Percentiles rank a stretch among this genome's conserved stretches.
Evolutionary conservation across 2,113 vertebrate species (phyloP).

Genomic region (Oxygymnocypris stewartii): DNA sequence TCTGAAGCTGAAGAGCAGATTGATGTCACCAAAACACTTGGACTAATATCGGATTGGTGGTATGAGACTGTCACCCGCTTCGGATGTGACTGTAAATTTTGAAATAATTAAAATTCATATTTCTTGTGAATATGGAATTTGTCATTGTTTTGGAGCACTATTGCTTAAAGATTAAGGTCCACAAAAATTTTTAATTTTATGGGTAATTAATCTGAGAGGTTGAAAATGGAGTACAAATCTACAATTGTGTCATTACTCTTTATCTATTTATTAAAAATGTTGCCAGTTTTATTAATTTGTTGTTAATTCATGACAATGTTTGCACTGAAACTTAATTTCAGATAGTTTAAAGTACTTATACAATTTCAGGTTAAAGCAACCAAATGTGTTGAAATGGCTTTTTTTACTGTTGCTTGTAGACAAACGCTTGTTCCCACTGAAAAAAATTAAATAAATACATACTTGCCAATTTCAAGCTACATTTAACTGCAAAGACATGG

Average conservation of each 20-base stretch:
- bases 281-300: background rate
- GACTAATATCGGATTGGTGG: background rate
- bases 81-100: too few relatives aligned
- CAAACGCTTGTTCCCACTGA: constrained; percentile 49
- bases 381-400: constrained; percentile 53
- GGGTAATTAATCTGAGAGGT: background rate
- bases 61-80: background rate
- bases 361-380: constrained; percentile 39
- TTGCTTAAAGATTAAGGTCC: background rate
- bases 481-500: constrained; percentile 60
- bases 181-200: background rate
- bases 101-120: background rate
- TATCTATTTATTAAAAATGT: background rate
- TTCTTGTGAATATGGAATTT: background rate
- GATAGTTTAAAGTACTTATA: constrained; percentile 29
- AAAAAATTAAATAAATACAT: background rate
- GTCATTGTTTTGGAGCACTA: background rate
- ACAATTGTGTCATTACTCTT: background rate
- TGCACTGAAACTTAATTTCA: constrained; percentile 27
- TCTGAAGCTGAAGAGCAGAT: background rate
- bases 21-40: background rate
- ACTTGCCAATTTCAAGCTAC: constrained; percentile 71
- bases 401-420: constrained; percentile 57
- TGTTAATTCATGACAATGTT: background rate
- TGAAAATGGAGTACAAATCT: background rate